These are phyloP conservation scores for Hemicordylus capensis DNA, from an alignment of 2,113 vertebrate species.

Conservation along the genomic window DNA sequence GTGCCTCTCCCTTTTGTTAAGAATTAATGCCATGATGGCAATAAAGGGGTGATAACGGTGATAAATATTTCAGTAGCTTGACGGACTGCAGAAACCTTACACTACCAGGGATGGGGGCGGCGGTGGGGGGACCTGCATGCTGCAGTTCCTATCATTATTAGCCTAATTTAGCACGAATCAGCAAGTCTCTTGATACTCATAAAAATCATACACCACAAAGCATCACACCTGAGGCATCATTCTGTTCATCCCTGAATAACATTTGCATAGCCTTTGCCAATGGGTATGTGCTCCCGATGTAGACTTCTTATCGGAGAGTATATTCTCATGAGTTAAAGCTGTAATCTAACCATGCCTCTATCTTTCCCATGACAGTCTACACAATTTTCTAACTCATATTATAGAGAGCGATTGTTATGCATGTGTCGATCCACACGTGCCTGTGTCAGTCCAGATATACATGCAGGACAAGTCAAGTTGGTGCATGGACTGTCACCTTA, in stretches of 20 bases:
- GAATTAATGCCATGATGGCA: not conserved
- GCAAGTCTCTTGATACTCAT: slow-evolving; percentile 5
- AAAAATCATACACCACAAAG: slow-evolving; percentile 11
- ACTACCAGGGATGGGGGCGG: not conserved
- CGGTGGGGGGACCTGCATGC: not conserved
- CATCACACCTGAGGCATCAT: not conserved
- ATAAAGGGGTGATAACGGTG: not conserved
- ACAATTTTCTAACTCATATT: slow-evolving; percentile 14
- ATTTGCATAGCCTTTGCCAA: not conserved
- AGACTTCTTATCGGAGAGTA: slow-evolving; percentile 1
- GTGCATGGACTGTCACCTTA: slow-evolving; percentile 14
- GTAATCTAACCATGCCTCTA: not conserved
- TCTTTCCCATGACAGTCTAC: not conserved
- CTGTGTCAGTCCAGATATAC: not conserved
- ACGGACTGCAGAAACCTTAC: not conserved
- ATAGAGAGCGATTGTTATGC: not conserved
- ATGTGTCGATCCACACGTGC: not conserved
- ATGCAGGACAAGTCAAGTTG: slow-evolving; percentile 1
- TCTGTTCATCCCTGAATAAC: fast-evolving
- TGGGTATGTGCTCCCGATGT: slow-evolving; percentile 11
- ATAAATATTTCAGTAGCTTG: slow-evolving; percentile 17
- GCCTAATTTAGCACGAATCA: not conserved
- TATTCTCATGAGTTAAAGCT: not conserved
- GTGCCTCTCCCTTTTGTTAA: slow-evolving; percentile 11
- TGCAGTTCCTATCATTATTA: not conserved